phyloP scores from a whole-genome alignment of 2,888 invertebrate genomes.

The Thera britannica region DNA sequence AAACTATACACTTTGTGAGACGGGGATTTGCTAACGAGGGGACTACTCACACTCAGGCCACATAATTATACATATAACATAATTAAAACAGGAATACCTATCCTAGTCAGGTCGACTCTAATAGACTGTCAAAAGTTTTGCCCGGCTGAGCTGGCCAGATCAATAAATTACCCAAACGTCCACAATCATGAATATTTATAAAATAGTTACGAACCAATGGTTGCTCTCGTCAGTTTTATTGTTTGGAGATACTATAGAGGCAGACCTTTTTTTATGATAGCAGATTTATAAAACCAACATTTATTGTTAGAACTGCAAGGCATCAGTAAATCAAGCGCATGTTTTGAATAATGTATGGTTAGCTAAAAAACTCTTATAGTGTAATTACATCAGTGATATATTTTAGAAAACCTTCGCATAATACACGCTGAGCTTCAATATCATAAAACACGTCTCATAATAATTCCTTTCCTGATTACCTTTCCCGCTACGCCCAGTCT shows the following conservation, averaged over 20 bases:
- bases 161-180: conserved; percentile 11
- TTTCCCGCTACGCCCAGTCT: conserved; percentile 37
- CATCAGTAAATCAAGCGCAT: too few relatives aligned
- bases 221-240: background rate
- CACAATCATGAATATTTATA: conserved; percentile 27
- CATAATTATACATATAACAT: too few relatives aligned
- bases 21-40: background rate
- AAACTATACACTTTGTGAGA: conserved; percentile 1
- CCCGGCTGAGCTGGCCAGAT: conserved; percentile 1
- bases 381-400: background rate
- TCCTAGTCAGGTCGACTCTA: too few relatives aligned
- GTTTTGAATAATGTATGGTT: background rate
- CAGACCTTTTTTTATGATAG: background rate
- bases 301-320: too few relatives aligned
- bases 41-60: background rate
- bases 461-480: conserved; percentile 56
- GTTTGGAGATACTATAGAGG: background rate
- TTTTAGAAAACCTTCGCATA: background rate
- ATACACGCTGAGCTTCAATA: conserved; percentile 14
- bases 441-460: conserved; percentile 51
- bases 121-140: background rate
- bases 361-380: background rate
- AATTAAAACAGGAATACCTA: too few relatives aligned
- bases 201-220: conserved; percentile 16
- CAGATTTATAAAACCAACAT: too few relatives aligned